Evolutionary conservation across 2,888 invertebrate species (phyloP).

Genomic region (Molorchus minor): DNA sequence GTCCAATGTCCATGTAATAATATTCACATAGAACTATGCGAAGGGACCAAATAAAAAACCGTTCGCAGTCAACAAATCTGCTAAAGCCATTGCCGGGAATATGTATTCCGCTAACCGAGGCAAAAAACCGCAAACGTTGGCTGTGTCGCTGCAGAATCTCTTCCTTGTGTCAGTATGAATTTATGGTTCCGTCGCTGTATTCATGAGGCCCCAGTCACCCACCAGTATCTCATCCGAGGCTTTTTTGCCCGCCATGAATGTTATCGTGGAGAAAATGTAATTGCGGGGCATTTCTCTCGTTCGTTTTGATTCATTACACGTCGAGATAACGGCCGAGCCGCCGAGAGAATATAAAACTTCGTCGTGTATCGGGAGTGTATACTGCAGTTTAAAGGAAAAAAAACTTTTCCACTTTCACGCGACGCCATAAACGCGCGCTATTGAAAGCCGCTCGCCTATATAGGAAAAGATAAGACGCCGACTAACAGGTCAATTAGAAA

Average conservation of each 20-base stretch:
- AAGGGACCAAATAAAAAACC: no score
- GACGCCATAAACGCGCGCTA: background rate
- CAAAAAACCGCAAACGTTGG: background rate
- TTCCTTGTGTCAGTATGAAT: constrained; percentile 13
- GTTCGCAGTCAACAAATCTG: no score
- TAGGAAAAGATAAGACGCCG: background rate
- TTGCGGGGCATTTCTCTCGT: constrained; percentile 25
- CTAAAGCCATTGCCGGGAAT: background rate
- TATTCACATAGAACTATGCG: no score
- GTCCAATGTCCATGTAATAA: no score
- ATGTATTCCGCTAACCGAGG: background rate
- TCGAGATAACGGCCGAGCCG: constrained; percentile 22
- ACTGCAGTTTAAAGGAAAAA: background rate
- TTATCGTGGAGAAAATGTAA: constrained; percentile 19
- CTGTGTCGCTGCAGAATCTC: constrained; percentile 2
- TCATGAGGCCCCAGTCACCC: constrained; percentile 11
- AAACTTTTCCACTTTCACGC: background rate
- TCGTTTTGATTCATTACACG: constrained; percentile 22
- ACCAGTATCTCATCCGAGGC: constrained; percentile 17
- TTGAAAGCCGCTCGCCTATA: background rate
- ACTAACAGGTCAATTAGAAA: background rate
- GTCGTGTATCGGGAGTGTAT: constrained; percentile 9
- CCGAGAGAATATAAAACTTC: constrained; percentile 12
- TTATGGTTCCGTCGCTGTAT: constrained; percentile 19
- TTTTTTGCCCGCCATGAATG: constrained; percentile 22